These are phyloP conservation scores for Philypnodon macrostomus DNA, from an alignment of 2,797 vertebrate species.

Conservation along the genomic window DNA sequence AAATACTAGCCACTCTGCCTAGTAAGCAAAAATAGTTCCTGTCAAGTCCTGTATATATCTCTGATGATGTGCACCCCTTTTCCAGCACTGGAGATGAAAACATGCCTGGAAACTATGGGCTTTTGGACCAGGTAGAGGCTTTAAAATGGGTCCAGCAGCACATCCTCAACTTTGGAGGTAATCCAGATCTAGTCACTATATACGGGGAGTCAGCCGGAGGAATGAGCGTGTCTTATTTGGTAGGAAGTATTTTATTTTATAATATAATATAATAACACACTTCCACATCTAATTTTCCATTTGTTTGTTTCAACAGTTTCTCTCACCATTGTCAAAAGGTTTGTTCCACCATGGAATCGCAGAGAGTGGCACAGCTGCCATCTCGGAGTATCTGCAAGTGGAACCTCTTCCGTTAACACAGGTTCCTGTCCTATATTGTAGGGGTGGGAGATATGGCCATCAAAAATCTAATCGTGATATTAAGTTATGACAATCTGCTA, in stretches of 20 bases:
- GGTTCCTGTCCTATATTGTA: slow-evolving; percentile 46
- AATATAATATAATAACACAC: too few species aligned
- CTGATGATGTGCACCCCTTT: slow-evolving; percentile 2
- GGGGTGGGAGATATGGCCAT: too few species aligned
- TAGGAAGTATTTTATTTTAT: too few species aligned
- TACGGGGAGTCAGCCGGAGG: slow-evolving; percentile 81
- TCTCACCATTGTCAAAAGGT: slow-evolving; percentile 72
- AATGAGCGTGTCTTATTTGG: slow-evolving; percentile 70
- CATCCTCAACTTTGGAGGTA: slow-evolving; percentile 77
- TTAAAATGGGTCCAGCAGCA: slow-evolving; percentile 77
- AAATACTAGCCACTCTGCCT: too few species aligned
- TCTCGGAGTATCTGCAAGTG: neutral
- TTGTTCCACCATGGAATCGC: slow-evolving; percentile 73
- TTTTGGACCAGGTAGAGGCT: slow-evolving; percentile 76
- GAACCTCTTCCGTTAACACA: slow-evolving; percentile 41
- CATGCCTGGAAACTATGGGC: slow-evolving; percentile 71
- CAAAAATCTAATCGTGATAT: too few species aligned
- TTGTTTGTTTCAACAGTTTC: slow-evolving; percentile 54
- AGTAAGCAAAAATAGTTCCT: too few species aligned
- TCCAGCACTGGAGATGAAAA: slow-evolving; percentile 75
- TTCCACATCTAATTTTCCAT: neutral
- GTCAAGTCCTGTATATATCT: neutral
- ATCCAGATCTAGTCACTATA: slow-evolving; percentile 73
- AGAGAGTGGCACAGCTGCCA: slow-evolving; percentile 73
- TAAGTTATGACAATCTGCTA: too few species aligned